Conservation (phyloP, 1,140 invertebrate species). For the Maconellicoccus hirsutus region DNA sequence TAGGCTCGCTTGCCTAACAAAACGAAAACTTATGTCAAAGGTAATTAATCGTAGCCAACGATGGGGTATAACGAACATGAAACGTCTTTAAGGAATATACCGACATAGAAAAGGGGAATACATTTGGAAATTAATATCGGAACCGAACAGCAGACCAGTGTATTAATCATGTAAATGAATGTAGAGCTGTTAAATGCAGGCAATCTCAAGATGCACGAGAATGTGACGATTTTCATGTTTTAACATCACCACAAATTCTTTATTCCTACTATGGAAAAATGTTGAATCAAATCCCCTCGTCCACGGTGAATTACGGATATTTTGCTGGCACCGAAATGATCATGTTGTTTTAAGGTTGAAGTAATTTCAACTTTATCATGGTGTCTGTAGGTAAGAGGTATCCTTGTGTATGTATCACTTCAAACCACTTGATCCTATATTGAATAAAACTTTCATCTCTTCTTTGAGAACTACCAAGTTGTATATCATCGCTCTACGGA, state of each 20-base stretch:
- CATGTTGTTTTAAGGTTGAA: no score
- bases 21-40: background rate
- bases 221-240: background rate
- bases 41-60: background rate
- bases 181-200: constrained; percentile 17
- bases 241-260: no score
- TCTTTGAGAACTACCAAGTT: background rate
- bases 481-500: background rate
- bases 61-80: background rate
- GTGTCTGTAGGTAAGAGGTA: no score
- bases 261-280: no score
- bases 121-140: constrained; percentile 13
- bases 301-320: no score
- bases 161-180: constrained; percentile 18
- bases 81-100: background rate
- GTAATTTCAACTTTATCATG: no score
- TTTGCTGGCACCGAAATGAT: no score
- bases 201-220: background rate
- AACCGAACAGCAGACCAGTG: constrained; percentile 13
- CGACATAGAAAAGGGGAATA: background rate
- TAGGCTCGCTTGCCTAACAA: background rate
- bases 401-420: no score
- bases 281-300: no score
- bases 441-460: background rate
- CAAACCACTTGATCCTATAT: no score